These are phyloP conservation scores for Scrobipalpa costella DNA, from an alignment of 2,888 invertebrate genomes.

Conservation along the genomic window DNA sequence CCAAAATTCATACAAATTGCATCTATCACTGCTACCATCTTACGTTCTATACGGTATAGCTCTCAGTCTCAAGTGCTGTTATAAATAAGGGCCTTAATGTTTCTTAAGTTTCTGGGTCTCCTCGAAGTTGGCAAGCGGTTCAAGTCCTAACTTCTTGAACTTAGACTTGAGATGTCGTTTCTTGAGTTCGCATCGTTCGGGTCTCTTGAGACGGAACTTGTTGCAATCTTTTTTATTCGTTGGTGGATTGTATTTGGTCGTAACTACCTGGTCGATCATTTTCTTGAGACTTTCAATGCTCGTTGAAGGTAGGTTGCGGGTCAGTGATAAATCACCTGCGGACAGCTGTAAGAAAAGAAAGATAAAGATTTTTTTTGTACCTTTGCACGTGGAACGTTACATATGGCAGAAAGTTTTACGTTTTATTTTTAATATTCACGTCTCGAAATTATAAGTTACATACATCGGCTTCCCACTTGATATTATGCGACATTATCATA, in stretches of 20 bases:
- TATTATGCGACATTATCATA: no score
- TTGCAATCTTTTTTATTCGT: no score
- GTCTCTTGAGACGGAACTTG: background rate
- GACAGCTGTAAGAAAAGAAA: background rate
- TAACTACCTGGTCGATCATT: background rate
- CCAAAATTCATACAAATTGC: no score
- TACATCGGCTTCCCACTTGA: no score
- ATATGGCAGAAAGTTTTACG: no score
- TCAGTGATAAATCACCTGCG: no score
- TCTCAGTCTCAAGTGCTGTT: background rate
- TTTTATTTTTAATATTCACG: no score
- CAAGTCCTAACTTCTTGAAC: conserved; percentile 53
- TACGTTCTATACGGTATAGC: background rate
- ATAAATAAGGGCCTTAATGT: background rate
- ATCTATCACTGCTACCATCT: no score
- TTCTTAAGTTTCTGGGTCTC: conserved; percentile 29
- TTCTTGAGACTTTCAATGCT: background rate
- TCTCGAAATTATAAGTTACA: no score
- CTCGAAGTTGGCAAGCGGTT: conserved; percentile 49
- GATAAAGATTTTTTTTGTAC: background rate
- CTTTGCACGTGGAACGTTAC: no score
- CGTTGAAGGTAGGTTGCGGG: no score
- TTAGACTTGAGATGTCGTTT: conserved; percentile 47
- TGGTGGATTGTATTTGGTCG: no score
- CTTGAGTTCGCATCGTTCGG: conserved; percentile 34